Conservation (phyloP, 2,113 vertebrate genomes). For the Paradisaea rubra region DNA sequence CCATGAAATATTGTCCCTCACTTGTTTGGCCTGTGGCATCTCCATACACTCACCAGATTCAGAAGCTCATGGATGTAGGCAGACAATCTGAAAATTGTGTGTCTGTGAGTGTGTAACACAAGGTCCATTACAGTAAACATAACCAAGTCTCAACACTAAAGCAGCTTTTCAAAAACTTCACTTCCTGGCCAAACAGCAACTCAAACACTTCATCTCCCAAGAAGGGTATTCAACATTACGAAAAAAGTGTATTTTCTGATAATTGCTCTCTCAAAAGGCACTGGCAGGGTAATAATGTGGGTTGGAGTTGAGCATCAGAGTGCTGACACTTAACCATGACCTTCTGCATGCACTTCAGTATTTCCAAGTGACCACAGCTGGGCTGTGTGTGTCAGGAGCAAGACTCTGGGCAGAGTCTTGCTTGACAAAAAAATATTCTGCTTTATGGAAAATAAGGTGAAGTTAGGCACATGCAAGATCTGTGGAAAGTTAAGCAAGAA, state of each 20-base stretch:
- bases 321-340: not conserved
- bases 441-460: not conserved
- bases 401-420: not conserved
- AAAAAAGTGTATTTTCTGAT: not conserved
- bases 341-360: not conserved
- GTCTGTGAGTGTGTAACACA: not conserved
- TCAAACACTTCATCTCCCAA: not conserved
- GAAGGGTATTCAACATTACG: not conserved
- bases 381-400: not conserved
- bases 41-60: not conserved
- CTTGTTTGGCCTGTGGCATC: not conserved
- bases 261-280: not conserved
- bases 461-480: not conserved
- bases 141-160: not conserved
- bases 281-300: accelerated
- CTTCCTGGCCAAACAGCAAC: not conserved
- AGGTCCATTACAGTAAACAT: not conserved
- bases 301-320: not conserved
- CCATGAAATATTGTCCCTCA: not conserved
- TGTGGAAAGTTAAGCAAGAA: not conserved
- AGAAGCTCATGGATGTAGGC: not conserved
- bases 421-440: not conserved
- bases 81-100: accelerated
- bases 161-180: not conserved
- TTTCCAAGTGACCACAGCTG: not conserved